Conservation (phyloP, 2,113 vertebrate genomes). For the Mesitornis unicolor region DNA sequence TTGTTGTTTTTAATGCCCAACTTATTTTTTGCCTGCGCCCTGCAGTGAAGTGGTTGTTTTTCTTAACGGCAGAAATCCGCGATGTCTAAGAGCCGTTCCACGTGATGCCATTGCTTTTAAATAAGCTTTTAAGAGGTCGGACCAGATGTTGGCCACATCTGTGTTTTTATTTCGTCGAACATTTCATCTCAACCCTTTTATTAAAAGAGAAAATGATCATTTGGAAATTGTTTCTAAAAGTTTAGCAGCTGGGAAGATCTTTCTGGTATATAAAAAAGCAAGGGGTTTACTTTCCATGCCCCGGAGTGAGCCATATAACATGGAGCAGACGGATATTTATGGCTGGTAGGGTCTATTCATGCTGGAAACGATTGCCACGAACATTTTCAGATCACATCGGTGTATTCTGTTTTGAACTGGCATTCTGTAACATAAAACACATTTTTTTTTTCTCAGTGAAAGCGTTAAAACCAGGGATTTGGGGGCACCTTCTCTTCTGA, state of each 20-base stretch:
- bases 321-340: background rate
- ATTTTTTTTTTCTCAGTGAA: background rate
- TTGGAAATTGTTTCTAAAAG: slow-evolving; percentile 21
- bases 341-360: background rate
- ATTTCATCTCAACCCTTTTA: slow-evolving; percentile 5
- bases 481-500: background rate
- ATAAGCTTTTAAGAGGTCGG: slow-evolving; percentile 62
- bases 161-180: slow-evolving; percentile 21
- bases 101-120: slow-evolving; percentile 41
- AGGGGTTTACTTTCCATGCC: background rate
- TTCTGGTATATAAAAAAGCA: background rate
- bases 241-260: slow-evolving; percentile 11
- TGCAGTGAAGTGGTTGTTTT: slow-evolving; percentile 30
- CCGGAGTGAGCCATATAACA: background rate
- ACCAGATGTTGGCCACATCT: slow-evolving; percentile 68
- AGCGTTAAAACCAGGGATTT: background rate
- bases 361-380: background rate
- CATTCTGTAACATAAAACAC: background rate
- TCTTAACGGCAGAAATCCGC: background rate
- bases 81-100: slow-evolving; percentile 37
- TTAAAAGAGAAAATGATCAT: slow-evolving; percentile 43
- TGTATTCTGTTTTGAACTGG: background rate
- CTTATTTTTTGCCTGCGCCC: slow-evolving; percentile 18
- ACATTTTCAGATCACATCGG: background rate
- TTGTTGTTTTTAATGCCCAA: background rate